Evolutionary conservation across 2,888 invertebrate genomes (phyloP).

Genomic region (Dryomyza anilis): DNA sequence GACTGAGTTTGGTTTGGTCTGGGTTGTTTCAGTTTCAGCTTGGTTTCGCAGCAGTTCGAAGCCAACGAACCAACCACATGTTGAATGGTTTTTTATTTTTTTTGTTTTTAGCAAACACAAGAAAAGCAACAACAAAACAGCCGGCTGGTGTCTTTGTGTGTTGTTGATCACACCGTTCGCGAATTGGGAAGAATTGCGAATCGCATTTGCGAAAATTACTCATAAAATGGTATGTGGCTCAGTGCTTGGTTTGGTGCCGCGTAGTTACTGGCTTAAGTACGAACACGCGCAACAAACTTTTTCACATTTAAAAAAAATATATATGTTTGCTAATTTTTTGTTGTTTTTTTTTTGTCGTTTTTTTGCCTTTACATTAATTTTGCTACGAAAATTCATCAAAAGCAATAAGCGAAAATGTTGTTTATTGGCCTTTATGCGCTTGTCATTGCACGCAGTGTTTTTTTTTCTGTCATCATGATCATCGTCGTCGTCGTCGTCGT

Average conservation of each 20-base stretch:
- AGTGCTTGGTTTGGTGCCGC: conserved; percentile 20
- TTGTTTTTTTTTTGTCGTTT: background rate
- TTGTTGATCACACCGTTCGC: no score
- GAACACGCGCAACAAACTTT: conserved; percentile 24
- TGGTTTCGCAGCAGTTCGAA: background rate
- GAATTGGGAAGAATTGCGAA: conserved; percentile 3
- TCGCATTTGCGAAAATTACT: conserved; percentile 21
- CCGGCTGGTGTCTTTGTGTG: background rate
- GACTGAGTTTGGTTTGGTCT: background rate
- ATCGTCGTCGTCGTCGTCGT: background rate
- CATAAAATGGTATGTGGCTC: conserved; percentile 9
- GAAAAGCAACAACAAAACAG: background rate
- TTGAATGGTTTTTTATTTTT: no score
- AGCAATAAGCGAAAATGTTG: background rate
- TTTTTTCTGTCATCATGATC: background rate
- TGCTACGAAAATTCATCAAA: conserved; percentile 3
- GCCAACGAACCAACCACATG: background rate
- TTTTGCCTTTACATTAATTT: background rate
- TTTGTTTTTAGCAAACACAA: background rate
- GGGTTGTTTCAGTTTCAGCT: no score
- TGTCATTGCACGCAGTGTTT: conserved; percentile 1
- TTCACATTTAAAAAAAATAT: background rate
- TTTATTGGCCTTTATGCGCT: conserved; percentile 1
- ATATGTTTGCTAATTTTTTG: no score
- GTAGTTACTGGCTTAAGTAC: conserved; percentile 22